Evolutionary conservation across 2,888 invertebrate genomes (phyloP).

Genomic region (Nemotelus nigrinus): DNA sequence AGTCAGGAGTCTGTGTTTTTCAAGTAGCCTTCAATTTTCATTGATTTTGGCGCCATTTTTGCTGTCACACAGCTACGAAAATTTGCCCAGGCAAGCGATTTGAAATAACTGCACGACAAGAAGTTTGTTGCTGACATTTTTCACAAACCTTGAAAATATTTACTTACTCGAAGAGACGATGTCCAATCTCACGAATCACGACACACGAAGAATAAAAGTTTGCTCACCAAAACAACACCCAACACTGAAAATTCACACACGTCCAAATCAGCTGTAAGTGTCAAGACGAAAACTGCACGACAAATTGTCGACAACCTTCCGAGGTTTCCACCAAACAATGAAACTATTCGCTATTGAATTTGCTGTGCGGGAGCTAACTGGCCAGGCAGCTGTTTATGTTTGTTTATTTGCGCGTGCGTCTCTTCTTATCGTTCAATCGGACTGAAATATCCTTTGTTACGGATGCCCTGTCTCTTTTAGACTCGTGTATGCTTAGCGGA

Average conservation of each 20-base stretch:
- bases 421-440: neutral
- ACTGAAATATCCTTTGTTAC: neutral
- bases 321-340: neutral
- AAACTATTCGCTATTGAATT: too few species aligned
- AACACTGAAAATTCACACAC: constrained; percentile 1
- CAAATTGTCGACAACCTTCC: neutral
- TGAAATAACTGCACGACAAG: neutral
- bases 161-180: constrained; percentile 15
- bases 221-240: too few species aligned
- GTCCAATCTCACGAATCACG: neutral
- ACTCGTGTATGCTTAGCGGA: neutral
- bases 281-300: constrained; percentile 10
- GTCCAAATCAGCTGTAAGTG: constrained; percentile 35
- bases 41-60: constrained; percentile 42
- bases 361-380: neutral
- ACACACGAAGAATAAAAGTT: neutral
- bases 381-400: constrained; percentile 39
- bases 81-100: neutral
- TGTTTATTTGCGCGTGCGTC: constrained; percentile 27
- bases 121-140: neutral
- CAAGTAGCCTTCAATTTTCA: neutral
- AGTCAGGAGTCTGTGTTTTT: neutral
- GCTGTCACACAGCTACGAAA: constrained; percentile 18
- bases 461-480: neutral
- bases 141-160: neutral